Percentiles rank a stretch among this genome's conserved stretches.
Conservation (phyloP, 1,140 invertebrate genomes). For the Drosophila nasuta region DNA sequence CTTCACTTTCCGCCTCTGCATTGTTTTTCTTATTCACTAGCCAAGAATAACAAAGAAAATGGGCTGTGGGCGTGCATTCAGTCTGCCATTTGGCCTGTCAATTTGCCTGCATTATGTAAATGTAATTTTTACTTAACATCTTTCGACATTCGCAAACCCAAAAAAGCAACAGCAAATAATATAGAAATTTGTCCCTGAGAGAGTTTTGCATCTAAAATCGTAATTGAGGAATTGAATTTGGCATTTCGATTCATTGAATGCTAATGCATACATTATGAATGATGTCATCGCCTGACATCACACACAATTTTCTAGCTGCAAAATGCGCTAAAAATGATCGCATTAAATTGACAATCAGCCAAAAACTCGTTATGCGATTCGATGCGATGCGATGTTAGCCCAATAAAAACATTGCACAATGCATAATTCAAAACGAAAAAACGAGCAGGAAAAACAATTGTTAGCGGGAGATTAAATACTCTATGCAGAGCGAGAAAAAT, state of each 20-base stretch:
- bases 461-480: constrained; percentile 11
- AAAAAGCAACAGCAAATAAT: neutral
- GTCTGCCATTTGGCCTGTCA: constrained; percentile 53
- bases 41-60: constrained; percentile 59
- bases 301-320: constrained; percentile 8
- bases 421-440: constrained; percentile 1
- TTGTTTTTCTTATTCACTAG: constrained; percentile 63
- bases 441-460: neutral
- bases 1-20: constrained; percentile 43
- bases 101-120: constrained; percentile 80
- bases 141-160: neutral
- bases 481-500: neutral
- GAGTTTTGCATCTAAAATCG: neutral
- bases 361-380: neutral
- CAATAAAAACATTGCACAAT: constrained; percentile 19
- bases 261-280: constrained; percentile 11
- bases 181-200: neutral
- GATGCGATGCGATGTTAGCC: neutral
- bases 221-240: constrained; percentile 15
- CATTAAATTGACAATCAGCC: constrained; percentile 55
- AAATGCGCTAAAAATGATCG: constrained; percentile 35
- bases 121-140: constrained; percentile 61
- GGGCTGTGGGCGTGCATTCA: neutral
- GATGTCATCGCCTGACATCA: neutral
- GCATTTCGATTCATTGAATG: constrained; percentile 4